Percentiles rank a stretch among this genome's conserved stretches.
phyloP scores from a whole-genome alignment of 2,113 vertebrate species.

The Indicator indicator region DNA sequence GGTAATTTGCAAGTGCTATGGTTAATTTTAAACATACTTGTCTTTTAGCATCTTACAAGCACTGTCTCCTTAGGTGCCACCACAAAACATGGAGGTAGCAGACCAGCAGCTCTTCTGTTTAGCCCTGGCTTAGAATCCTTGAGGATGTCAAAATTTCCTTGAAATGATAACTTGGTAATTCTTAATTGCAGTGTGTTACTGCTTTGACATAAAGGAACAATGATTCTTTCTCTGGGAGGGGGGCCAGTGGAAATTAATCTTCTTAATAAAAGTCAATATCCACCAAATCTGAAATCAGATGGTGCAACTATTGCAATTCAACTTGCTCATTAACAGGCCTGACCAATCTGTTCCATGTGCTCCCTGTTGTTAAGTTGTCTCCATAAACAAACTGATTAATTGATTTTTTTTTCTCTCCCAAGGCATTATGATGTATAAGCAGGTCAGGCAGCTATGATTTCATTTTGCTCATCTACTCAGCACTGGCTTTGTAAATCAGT shows the following conservation, averaged over 20 bases:
- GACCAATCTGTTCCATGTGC: slow-evolving; percentile 27
- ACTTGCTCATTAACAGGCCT: slow-evolving; percentile 66
- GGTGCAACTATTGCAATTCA: slow-evolving; percentile 69
- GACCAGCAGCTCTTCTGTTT: background rate
- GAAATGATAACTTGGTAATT: background rate
- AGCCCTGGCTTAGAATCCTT: background rate
- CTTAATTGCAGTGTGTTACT: background rate
- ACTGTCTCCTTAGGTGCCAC: background rate
- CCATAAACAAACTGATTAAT: slow-evolving; percentile 78
- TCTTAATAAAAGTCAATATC: slow-evolving; percentile 74
- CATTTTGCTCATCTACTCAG: slow-evolving; percentile 61
- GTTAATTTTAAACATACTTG: background rate
- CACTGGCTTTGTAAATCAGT: slow-evolving; percentile 58
- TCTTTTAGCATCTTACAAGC: background rate
- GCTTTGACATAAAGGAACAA: slow-evolving; percentile 17
- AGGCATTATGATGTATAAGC: slow-evolving; percentile 64
- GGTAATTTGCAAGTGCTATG: background rate
- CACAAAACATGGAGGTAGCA: background rate
- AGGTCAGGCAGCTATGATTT: slow-evolving; percentile 73
- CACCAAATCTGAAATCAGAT: slow-evolving; percentile 72
- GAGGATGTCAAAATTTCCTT: background rate
- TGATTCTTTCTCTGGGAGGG: slow-evolving; percentile 50
- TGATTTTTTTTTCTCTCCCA: background rate
- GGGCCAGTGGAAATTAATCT: slow-evolving; percentile 59
- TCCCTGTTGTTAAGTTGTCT: slow-evolving; percentile 73